Evolutionary conservation across 1,140 invertebrate species (phyloP), one percentile per base, ranked within the genome.

Genomic region (Globodera ellingtonae): DNA sequence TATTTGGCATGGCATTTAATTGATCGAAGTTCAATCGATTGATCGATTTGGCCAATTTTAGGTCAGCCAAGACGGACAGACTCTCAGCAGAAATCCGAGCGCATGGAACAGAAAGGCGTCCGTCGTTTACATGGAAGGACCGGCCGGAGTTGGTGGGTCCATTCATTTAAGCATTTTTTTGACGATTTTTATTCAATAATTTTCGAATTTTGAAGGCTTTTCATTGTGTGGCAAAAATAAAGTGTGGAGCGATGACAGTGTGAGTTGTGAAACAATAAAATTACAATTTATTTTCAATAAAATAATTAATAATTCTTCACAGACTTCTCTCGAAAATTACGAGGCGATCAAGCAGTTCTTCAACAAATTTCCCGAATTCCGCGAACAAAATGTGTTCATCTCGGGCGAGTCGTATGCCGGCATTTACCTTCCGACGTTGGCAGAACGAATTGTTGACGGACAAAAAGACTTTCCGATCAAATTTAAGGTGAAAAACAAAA

Each of bases 321-420:
- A 83, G 87, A 89, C 85, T 62, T 89, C 91, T 8, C 46, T 81
- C 21, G 89, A 92, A 78, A 92, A 92, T 83, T 90, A 90, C 80
- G 79, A 89, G 7, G 92, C 92, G 46, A 78, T 92, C 71, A 89
- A 91, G 81, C 78, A 90, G 75, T 92, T 91, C 87, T 91, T 92
- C 84, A 72, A 78, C 44, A 91, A 91, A 82, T 92, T 91, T 86
- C 91, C 92, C 10, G 87, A 91, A 80, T 92, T 90, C 82, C 84
- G 85, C 21, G 82, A 86, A 10, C 90, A 90, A 82, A 81, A 86
- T 10, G 89, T 90, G n/a, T 91, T 90, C 79, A 88, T 92, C 48
- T 90, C 91, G 78, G 91, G 91, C 50, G 91, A 91, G 83, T 89
- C 87, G 46, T 91, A 91, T 83, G 91, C 85, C 52, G 88, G 85